A percentile compares a stretch with the other conserved stretches of the same genome.
These are phyloP conservation scores for Platerodrilus igneus DNA, from an alignment of 2,888 invertebrate species.

Conservation along the genomic window DNA sequence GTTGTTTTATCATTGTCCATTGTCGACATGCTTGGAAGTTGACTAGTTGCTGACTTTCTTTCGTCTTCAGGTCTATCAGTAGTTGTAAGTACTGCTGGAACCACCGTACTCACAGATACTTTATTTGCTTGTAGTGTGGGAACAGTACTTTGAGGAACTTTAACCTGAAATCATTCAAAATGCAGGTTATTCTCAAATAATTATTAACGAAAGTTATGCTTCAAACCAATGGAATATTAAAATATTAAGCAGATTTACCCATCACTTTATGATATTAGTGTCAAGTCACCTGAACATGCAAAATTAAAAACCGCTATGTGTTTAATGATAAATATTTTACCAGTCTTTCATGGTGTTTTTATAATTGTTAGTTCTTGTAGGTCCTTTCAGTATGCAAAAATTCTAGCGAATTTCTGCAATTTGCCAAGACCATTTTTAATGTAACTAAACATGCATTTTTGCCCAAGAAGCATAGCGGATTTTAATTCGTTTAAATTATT, in stretches of 20 bases:
- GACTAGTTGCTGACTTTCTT: no score
- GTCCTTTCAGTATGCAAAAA: neutral
- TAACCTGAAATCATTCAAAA: conserved; percentile 17
- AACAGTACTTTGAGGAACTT: conserved; percentile 11
- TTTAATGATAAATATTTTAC: conserved; percentile 8
- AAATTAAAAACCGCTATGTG: conserved; percentile 15
- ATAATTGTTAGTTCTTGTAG: neutral
- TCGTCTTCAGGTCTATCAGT: no score
- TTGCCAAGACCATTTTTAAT: no score
- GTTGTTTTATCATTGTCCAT: no score
- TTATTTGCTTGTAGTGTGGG: conserved; percentile 16
- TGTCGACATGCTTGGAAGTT: no score
- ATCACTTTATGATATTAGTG: conserved; percentile 5
- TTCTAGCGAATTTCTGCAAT: neutral
- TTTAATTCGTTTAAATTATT: conserved; percentile 9
- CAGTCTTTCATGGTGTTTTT: conserved; percentile 10
- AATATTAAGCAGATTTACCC: no score
- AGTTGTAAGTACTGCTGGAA: neutral
- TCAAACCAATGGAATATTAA: no score
- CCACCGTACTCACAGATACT: conserved; percentile 17
- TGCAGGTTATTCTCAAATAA: neutral
- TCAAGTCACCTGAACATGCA: conserved; percentile 17
- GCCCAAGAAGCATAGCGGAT: conserved; percentile 3
- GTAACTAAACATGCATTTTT: neutral
- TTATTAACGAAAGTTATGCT: neutral